phyloP scores from a whole-genome alignment of 2,797 vertebrate genomes.

The Anabas testudineus region DNA sequence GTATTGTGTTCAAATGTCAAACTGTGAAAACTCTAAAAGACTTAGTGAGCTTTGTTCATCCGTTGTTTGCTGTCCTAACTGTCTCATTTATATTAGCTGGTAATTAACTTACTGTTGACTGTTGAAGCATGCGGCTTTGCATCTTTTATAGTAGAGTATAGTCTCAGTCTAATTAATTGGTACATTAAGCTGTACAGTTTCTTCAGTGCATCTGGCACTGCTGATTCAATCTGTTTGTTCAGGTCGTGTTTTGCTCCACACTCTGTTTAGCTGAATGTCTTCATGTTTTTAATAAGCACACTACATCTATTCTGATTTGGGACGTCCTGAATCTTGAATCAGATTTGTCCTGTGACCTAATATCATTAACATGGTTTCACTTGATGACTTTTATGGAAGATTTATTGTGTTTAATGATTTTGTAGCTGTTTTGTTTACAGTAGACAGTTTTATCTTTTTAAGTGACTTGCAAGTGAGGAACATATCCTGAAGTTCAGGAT shows the following conservation, averaged over 20 bases:
- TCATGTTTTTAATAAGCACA: neutral
- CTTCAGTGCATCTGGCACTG: neutral
- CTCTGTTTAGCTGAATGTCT: neutral
- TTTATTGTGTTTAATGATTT: too few relatives aligned
- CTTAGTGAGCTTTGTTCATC: neutral
- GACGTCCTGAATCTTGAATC: neutral
- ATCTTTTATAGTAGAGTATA: constrained; percentile 11
- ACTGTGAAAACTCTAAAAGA: too few relatives aligned
- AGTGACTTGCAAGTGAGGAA: too few relatives aligned
- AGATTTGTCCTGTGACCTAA: neutral
- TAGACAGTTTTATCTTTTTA: too few relatives aligned
- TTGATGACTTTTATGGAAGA: too few relatives aligned
- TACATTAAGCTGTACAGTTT: neutral
- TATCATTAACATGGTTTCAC: too few relatives aligned
- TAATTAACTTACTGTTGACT: constrained; percentile 31
- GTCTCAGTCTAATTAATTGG: constrained; percentile 34
- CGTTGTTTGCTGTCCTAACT: constrained; percentile 21
- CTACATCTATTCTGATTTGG: neutral
- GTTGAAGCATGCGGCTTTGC: constrained; percentile 27
- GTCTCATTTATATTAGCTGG: constrained; percentile 39
- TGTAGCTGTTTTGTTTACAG: too few relatives aligned
- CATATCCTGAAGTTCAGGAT: too few relatives aligned
- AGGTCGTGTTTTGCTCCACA: neutral
- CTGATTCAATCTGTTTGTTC: neutral
- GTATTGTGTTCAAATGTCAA: too few relatives aligned